Evolutionary conservation across 1,140 invertebrate species (phyloP).

Genomic region (Oryzaephilus surinamensis): DNA sequence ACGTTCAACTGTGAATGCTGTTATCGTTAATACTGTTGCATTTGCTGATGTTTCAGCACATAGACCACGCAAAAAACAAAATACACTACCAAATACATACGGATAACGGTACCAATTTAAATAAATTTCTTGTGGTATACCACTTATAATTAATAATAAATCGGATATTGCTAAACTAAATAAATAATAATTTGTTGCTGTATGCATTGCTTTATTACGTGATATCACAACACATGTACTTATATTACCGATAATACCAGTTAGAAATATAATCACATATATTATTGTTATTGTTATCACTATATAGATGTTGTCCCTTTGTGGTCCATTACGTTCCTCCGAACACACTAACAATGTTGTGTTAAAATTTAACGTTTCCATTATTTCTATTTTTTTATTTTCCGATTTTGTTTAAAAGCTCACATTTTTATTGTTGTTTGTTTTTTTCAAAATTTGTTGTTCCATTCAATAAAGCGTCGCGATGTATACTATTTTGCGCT

Average conservation of each 20-base stretch:
- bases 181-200: constrained; percentile 86
- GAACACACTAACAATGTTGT: constrained; percentile 9
- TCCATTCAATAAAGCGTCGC: too few species aligned
- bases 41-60: constrained; percentile 78
- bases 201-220: constrained; percentile 86
- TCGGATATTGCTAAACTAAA: constrained; percentile 91
- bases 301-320: constrained; percentile 56
- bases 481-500: too few species aligned
- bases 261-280: constrained; percentile 74
- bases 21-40: constrained; percentile 86
- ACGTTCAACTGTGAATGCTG: constrained; percentile 73
- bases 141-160: constrained; percentile 70
- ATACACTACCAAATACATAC: constrained; percentile 62
- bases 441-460: too few species aligned
- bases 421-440: too few species aligned
- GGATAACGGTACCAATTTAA: constrained; percentile 80
- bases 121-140: constrained; percentile 75
- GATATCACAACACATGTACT: constrained; percentile 88
- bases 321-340: constrained; percentile 34
- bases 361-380: background rate
- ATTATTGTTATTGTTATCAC: constrained; percentile 70
- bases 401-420: too few species aligned
- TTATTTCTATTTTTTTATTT: background rate
- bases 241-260: constrained; percentile 81
- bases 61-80: constrained; percentile 65